Evolutionary conservation across 2,797 vertebrate genomes (phyloP), one percentile per base, ranked within the genome.

Genomic region (Aphelocoma californica): DNA sequence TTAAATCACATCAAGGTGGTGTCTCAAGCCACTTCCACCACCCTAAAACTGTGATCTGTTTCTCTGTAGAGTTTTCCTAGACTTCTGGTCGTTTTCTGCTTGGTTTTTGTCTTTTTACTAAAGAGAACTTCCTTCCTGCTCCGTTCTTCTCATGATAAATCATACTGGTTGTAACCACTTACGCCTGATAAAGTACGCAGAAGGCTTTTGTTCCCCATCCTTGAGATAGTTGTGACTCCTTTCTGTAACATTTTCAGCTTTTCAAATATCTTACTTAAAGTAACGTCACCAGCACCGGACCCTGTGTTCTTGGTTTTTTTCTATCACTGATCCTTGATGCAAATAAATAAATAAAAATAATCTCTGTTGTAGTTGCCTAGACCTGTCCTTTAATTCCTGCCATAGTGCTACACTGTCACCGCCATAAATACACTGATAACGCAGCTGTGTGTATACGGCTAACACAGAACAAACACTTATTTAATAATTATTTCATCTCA

Each of bases 401-500:
- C 9, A 0, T 0, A 16, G 24, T 3, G 24, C 67, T 11, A 4
- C 19, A 0, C 53, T n/a, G 10, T 14, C 54, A 32, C 4, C 21
- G 29, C 60, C 24, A 9, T 7, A 12, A 64, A 36, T 2, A 8
- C 32, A 4, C 31, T 6, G 48, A 38, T 54, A 40, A 15, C 1
- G 24, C 9, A 12, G 32, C 51, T 64, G 6, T 45, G 6, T 21
- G 9, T 14, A 4, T 3, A 4, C 40, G 47, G 40, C 9, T 28
- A 3, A 15, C 1, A 20, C 47, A 25, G 67, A 51, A 31, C 51
- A 67, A 85, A 54, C 7, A 28, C 34, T 29, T 21, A 24, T 26
- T 86, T 18, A 12, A 29, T 15, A 25, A 25, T 48, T 48, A 26
- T 15, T 48, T 48, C 16, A 0, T 3, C 74, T 42, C 57, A 2